Conservation (phyloP, 2,888 invertebrate species). For the Autographa pulchrina region DNA sequence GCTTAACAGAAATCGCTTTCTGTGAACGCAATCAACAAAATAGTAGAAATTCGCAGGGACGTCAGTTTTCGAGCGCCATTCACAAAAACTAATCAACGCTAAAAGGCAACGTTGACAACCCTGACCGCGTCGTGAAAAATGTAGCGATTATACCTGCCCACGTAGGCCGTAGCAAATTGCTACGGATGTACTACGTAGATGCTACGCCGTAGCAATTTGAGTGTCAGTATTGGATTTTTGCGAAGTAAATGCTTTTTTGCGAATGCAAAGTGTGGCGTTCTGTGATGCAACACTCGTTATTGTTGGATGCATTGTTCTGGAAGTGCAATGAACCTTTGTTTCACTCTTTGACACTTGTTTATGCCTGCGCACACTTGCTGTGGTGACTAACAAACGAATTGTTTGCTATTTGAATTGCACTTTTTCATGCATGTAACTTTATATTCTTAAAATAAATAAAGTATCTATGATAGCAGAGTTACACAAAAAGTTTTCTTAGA, state of each 20-base stretch:
- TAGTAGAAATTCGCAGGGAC: constrained; percentile 41
- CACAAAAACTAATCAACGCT: constrained; percentile 70
- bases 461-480: neutral
- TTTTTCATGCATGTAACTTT: neutral
- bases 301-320: constrained; percentile 9
- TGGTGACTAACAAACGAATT: neutral
- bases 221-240: constrained; percentile 49
- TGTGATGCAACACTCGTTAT: constrained; percentile 12
- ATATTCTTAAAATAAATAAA: neutral
- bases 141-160: constrained; percentile 53
- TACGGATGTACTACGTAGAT: constrained; percentile 41
- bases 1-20: constrained; percentile 47
- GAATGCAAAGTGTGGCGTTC: constrained; percentile 7
- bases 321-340: constrained; percentile 10
- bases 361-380: neutral
- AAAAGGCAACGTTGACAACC: constrained; percentile 63
- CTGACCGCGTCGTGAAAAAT: constrained; percentile 60
- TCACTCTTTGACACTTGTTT: constrained; percentile 6
- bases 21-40: constrained; percentile 49
- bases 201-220: constrained; percentile 60
- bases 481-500: neutral
- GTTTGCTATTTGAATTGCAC: neutral
- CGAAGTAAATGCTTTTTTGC: constrained; percentile 29
- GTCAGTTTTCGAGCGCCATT: constrained; percentile 52
- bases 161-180: constrained; percentile 34